These are phyloP conservation scores for Phocoena sinus DNA, from an alignment of 2,113 vertebrate species.

Conservation along the genomic window DNA sequence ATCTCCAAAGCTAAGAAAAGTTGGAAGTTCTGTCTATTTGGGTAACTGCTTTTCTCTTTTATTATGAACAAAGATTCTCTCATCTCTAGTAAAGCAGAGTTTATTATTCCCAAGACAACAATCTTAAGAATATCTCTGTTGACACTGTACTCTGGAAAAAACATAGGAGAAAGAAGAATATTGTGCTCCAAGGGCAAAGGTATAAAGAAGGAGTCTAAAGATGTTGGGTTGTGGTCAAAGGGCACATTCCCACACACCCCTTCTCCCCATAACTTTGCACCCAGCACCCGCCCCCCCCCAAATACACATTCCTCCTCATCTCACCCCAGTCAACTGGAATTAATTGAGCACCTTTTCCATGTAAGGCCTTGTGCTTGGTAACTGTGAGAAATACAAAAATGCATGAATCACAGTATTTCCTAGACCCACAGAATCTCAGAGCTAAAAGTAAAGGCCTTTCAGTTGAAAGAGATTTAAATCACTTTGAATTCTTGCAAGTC, in stretches of 20 bases:
- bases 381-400: not conserved
- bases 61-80: not conserved
- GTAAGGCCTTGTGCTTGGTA: not conserved
- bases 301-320: not conserved
- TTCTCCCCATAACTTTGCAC: not conserved
- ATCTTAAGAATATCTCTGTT: not conserved
- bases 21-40: not conserved
- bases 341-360: not conserved
- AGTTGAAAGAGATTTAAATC: not conserved
- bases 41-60: not conserved
- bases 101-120: slow-evolving; percentile 3
- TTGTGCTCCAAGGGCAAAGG: not conserved
- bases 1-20: not conserved
- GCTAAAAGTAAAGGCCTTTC: not conserved
- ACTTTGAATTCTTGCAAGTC: not conserved
- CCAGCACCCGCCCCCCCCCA: not conserved
- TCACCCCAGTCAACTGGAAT: not conserved
- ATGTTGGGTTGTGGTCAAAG: not conserved
- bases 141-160: not conserved
- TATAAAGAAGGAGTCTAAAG: not conserved
- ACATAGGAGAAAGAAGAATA: not conserved
- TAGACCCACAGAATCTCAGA: not conserved
- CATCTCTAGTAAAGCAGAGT: not conserved
- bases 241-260: not conserved
- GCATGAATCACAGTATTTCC: not conserved